Conservation (phyloP, 2,888 invertebrate genomes). For the Aricia artaxerxes region DNA sequence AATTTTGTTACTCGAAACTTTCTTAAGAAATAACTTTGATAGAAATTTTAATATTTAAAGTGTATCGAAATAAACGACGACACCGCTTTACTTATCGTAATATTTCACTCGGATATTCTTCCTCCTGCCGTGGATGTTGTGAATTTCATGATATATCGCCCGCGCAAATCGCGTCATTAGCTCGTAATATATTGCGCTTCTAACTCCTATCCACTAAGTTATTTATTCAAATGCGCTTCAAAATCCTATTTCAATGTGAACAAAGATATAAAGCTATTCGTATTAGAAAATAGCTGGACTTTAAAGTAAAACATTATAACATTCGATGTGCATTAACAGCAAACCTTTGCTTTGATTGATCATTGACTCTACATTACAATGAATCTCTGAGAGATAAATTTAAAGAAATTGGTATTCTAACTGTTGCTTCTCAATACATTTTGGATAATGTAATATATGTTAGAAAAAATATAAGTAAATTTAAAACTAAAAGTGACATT, state of each 20-base stretch:
- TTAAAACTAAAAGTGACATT: too few species aligned
- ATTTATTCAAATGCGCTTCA: neutral
- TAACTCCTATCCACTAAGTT: neutral
- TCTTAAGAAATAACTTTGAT: neutral
- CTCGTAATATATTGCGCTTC: slow-evolving; percentile 20
- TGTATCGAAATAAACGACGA: neutral
- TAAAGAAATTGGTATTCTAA: too few species aligned
- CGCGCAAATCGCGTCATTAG: slow-evolving; percentile 17
- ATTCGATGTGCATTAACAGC: too few species aligned
- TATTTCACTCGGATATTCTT: slow-evolving; percentile 10
- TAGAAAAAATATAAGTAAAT: too few species aligned
- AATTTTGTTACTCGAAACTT: slow-evolving; percentile 45
- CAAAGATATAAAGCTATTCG: neutral
- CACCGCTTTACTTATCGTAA: neutral
- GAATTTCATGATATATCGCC: slow-evolving; percentile 21
- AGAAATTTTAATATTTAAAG: slow-evolving; percentile 10
- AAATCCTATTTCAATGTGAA: neutral
- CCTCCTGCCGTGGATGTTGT: slow-evolving; percentile 1
- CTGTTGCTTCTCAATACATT: too few species aligned
- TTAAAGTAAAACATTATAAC: too few species aligned
- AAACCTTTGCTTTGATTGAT: neutral
- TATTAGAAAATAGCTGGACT: neutral
- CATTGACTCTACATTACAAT: neutral
- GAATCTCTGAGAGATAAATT: too few species aligned
- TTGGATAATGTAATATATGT: too few species aligned